phyloP scores from a whole-genome alignment of 2,113 vertebrate genomes.

The Perca fluviatilis region DNA sequence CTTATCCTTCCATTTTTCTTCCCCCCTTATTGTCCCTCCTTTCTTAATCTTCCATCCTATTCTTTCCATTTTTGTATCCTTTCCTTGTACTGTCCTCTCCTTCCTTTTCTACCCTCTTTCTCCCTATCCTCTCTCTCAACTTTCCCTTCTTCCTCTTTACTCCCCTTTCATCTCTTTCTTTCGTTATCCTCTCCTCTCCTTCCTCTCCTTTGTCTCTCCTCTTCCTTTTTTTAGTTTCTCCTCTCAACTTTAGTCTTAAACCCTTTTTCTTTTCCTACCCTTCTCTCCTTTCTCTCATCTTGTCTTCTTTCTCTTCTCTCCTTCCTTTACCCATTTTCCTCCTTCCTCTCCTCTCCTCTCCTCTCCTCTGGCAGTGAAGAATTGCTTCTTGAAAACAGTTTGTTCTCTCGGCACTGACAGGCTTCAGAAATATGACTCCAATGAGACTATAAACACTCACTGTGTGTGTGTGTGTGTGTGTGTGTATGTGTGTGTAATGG shows the following conservation, averaged over 20 bases:
- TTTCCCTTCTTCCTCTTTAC: neutral
- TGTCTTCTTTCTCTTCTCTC: neutral
- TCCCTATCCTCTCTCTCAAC: neutral
- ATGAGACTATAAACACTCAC: slow-evolving; percentile 36
- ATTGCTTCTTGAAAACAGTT: slow-evolving; percentile 10
- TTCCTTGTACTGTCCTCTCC: neutral
- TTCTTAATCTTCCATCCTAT: neutral
- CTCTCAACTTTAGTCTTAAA: neutral
- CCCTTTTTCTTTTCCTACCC: neutral
- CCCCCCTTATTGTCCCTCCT: neutral
- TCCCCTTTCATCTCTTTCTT: neutral
- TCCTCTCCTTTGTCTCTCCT: neutral
- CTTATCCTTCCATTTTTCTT: neutral
- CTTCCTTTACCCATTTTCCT: neutral
- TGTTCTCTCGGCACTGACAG: neutral
- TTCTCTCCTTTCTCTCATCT: neutral
- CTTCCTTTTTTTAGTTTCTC: neutral
- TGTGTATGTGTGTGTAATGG: slow-evolving; percentile 3
- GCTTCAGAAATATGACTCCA: slow-evolving; percentile 37
- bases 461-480: slow-evolving; percentile 28
- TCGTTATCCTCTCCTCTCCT: neutral
- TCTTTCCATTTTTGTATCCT: neutral
- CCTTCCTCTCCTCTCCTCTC: neutral
- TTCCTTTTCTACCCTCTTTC: neutral
- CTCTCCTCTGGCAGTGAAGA: neutral